Evolutionary conservation across 92 coral and sea anemone genomes (phyloP), one percentile per base, ranked within the genome.

Genomic region (Anthopleura xanthogrammica): DNA sequence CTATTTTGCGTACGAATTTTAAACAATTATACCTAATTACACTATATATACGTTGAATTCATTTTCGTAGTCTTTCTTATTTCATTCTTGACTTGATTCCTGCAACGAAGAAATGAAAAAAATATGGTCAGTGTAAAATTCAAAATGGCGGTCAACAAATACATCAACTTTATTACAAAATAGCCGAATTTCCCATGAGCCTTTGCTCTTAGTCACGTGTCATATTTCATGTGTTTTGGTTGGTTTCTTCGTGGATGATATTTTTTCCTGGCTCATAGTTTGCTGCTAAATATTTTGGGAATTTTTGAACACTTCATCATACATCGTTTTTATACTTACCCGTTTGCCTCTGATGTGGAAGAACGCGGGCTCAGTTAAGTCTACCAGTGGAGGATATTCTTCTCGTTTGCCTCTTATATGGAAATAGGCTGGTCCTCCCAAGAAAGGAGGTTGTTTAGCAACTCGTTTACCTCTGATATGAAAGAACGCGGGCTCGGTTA

Each of bases 391-490:
- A 20, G 88, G 88, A 55, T 39, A 14, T 24, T 58, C 46, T 8
- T 64, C 82, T 68, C 77, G 52, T 71, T 85, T 85, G 77, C 87
- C 87, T 54, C 87, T 57, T 19, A 84, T 84, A 77, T 84, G 87
- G 71, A 76, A 84, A 24, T 60, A 84, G 66, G 87, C 87, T 8
- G 87, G 87, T 20, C 60, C 73, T 75, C 74, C 75, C 57, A 78
- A 46, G 16, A 13, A 84, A 0, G 88, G 88, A 24, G 88, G 88
- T 79, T 85, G 88, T 74, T 78, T 71, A 19, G 83, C 83, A 39
- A 79, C 75, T 8, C 88, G 83, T 39, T 85, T 85, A 7, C 88
- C 88, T 71, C 88, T 50, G 73, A 85, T 85, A 52, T 85, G 88
- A 72, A 71, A 85, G 78, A 65, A 85, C 72, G 88, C 83, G 76